Percentiles rank a stretch among this genome's conserved stretches.
Evolutionary conservation across 2,888 invertebrate genomes (phyloP).

Genomic region (Pandemis heparana): DNA sequence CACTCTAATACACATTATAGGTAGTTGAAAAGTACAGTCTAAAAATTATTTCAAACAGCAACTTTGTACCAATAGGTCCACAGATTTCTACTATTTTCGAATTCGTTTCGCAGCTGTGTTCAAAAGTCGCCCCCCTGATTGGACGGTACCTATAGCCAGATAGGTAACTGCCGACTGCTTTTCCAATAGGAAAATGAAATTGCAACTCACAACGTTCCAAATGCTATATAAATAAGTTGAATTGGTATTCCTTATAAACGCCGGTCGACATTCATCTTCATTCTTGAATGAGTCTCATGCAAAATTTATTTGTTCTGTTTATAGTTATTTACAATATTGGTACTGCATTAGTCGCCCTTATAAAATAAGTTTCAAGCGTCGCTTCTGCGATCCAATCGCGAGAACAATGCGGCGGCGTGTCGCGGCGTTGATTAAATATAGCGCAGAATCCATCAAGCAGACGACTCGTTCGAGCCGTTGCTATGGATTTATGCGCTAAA

Average conservation of each 20-base stretch:
- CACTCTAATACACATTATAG: too few species aligned
- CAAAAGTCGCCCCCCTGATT: not conserved
- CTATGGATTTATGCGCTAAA: conserved; percentile 85
- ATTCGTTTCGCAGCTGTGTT: too few species aligned
- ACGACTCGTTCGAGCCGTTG: conserved; percentile 76
- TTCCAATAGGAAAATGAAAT: not conserved
- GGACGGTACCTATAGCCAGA: not conserved
- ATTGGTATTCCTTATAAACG: conserved; percentile 32
- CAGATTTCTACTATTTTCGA: too few species aligned
- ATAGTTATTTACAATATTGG: conserved; percentile 40
- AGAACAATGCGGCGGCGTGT: conserved; percentile 80
- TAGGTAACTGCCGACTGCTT: too few species aligned
- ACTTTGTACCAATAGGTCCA: too few species aligned
- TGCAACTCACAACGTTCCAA: conserved; percentile 3
- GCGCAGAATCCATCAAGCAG: conserved; percentile 82
- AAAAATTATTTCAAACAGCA: too few species aligned
- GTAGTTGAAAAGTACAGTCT: too few species aligned
- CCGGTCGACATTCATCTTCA: conserved; percentile 32
- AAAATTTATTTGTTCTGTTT: conserved; percentile 40
- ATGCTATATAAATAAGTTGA: conserved; percentile 16
- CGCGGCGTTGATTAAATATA: conserved; percentile 83
- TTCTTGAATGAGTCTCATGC: conserved; percentile 28
- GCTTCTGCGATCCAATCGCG: conserved; percentile 72
- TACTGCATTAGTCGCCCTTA: conserved; percentile 55
- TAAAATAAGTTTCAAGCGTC: conserved; percentile 71